Percentiles rank a stretch among this genome's conserved stretches.
These are phyloP conservation scores for Vireo griseus DNA, from an alignment of 2,797 vertebrate species.

Conservation along the genomic window DNA sequence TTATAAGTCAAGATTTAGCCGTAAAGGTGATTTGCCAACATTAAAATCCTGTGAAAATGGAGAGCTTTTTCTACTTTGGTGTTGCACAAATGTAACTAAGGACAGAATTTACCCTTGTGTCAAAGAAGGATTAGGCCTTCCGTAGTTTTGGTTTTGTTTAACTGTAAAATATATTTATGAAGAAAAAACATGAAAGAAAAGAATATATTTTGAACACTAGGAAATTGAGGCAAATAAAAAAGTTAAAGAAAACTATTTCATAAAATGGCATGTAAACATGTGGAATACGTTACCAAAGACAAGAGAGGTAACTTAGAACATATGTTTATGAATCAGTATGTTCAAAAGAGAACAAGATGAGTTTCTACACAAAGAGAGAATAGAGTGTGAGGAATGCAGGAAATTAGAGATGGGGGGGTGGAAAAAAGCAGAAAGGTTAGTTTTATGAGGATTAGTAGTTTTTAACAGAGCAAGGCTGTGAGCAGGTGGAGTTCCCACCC, in stretches of 20 bases:
- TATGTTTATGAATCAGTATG: constrained; percentile 57
- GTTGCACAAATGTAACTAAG: not conserved
- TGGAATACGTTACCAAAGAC: constrained; percentile 70
- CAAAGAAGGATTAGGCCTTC: constrained; percentile 50
- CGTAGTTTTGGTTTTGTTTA: constrained; percentile 63
- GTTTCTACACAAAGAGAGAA: constrained; percentile 61
- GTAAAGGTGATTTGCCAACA: not conserved
- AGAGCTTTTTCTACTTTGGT: not conserved
- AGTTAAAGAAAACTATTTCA: constrained; percentile 68
- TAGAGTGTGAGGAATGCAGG: constrained; percentile 56
- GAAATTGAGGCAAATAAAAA: constrained; percentile 70
- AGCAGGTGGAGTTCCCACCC: constrained; percentile 69
- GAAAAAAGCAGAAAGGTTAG: constrained; percentile 48
- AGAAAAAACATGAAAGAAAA: constrained; percentile 68
- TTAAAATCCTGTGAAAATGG: not conserved
- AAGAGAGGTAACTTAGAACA: constrained; percentile 73
- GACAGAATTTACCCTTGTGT: constrained; percentile 30
- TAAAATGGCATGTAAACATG: constrained; percentile 64
- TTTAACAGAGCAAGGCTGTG: constrained; percentile 56
- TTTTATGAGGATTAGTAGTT: constrained; percentile 67
- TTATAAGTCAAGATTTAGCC: not conserved
- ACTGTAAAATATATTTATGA: constrained; percentile 67
- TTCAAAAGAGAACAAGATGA: constrained; percentile 61
- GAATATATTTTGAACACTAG: constrained; percentile 59
- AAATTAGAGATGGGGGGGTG: constrained; percentile 9